Evolutionary conservation across 2,797 vertebrate species (phyloP).

Genomic region (Sebastiscus albofasciatus): DNA sequence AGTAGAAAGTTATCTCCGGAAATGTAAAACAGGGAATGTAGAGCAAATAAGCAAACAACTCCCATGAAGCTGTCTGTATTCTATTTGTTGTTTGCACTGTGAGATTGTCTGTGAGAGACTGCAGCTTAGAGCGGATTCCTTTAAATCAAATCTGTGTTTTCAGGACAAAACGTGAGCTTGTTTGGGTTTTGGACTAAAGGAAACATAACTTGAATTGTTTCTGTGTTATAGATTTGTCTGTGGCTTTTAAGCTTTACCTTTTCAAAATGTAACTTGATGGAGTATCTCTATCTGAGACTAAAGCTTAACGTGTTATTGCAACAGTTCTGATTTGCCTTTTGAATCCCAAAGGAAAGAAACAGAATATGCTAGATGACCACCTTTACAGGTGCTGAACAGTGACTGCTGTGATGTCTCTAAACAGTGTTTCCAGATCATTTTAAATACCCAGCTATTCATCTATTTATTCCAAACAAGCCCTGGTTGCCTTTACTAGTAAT

Average conservation of each 20-base stretch:
- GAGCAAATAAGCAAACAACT: slow-evolving; percentile 28
- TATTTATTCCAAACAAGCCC: neutral
- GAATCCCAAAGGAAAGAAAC: neutral
- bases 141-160: slow-evolving; percentile 36
- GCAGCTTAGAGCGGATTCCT: slow-evolving; percentile 18
- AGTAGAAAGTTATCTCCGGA: neutral
- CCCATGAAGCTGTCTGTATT: slow-evolving; percentile 24
- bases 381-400: neutral
- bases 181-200: neutral
- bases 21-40: slow-evolving; percentile 13
- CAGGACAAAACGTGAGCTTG: slow-evolving; percentile 3
- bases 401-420: too few species aligned
- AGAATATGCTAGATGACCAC: neutral
- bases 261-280: neutral
- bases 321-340: neutral
- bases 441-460: neutral
- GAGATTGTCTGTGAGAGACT: slow-evolving; percentile 1
- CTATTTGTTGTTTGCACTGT: slow-evolving; percentile 15
- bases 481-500: neutral
- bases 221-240: neutral
- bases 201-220: slow-evolving; percentile 18
- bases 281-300: neutral
- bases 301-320: neutral
- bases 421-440: neutral
- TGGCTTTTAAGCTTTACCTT: neutral